Evolutionary conservation across 2,797 vertebrate species (phyloP), one percentile per base, ranked within the genome.

Genomic region (Rhadinocentrus ornatus): DNA sequence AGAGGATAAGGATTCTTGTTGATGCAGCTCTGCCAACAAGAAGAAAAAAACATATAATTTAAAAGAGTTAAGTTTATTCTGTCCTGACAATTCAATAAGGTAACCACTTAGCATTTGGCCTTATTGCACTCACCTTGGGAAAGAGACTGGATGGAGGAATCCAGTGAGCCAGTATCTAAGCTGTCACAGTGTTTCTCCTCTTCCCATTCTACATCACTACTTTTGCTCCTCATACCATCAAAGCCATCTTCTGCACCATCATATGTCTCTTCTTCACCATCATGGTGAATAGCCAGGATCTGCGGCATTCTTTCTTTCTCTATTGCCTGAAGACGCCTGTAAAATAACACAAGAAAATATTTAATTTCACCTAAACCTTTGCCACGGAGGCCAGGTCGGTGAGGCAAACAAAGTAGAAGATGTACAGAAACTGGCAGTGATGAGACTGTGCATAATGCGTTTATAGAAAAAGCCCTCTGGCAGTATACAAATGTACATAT

Each of bases 321-420:
- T 83, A 88, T 86, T 60, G 86, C 84, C 58, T 91, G 82, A 44
- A 94, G 90, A 69, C 81, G 90, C 72, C 97, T 98, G 82, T 54
- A 78, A 91, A 84, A 46, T 16, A 2, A 59, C 11, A n/a, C 13
- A 7, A 9, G 39, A 58, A 44, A 16, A 50, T 4, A 11, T 48
- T 73, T 24, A 12, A 34, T 60, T 75, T 37, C 0, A 22, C 32
- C 15, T 56, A 11, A 11, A 44, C 16, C 12, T 58, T 6, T 62
- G 29, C 22, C 37, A 32, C 53, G 18, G 24, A 53, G 20, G 20
- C 29, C 34, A n/a, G 24, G 4, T 22, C 31, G 6, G 22, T 52
- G 50, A 52, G 50, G 2, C 20, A n/a, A 26, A 34, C 37, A 24
- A 22, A 26, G 29, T 32, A 35, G 15, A 9, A 16, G 0, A 56